Base-by-base conservation (phyloP, 2,888 invertebrate genomes). In the Dendrolimus houi region DNA sequence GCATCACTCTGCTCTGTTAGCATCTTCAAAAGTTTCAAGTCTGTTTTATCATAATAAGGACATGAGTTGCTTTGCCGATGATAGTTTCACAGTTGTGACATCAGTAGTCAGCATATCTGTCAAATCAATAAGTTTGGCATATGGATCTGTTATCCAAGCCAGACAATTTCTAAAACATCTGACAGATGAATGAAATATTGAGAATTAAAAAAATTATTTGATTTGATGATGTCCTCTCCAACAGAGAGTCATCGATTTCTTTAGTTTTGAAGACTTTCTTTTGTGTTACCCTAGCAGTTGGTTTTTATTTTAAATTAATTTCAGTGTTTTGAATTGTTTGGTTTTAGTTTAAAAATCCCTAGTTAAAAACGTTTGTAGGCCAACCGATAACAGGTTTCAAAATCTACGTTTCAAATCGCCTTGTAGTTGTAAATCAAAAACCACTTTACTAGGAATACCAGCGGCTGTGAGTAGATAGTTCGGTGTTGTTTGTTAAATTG, bases 241-340 rank as follows among this genome's bases (percentile, higher is more conserved):
- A 69, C 69, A 71, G 72, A 73, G 71, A 74, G 70, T 68, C 79
- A 79, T 84, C 81, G 81, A 84, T 83, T 81, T 74, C 72, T 75
- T 77, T 83, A 73, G 71, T 83, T 82, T 85, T 74, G 73, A 72
- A 66, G 63, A 70, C 72, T 79, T 79, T 77, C 66, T 82, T 81
- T 77, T 78, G 77, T 76, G 62, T 62, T 68, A 60, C 62, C 56
- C 62, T 54, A 65, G 61, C 53, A 62, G 63, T 66, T 64, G 60
- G 56, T 62, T 67, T 67, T 62, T 64, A 59, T 66, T 66, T 58
- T 8, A 60, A 68, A 68, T 64, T 69, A 54, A 59, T 66, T 68
- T 67, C 60, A 61, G 64, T 68, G 64, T 63, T 62, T 61, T 65
- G 9, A 47, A 47, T 62, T 59, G 10, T 60, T 66, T 29, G 61